Evolutionary conservation across 2,888 invertebrate genomes (phyloP).

Genomic region (Drosophila tanythrix): DNA sequence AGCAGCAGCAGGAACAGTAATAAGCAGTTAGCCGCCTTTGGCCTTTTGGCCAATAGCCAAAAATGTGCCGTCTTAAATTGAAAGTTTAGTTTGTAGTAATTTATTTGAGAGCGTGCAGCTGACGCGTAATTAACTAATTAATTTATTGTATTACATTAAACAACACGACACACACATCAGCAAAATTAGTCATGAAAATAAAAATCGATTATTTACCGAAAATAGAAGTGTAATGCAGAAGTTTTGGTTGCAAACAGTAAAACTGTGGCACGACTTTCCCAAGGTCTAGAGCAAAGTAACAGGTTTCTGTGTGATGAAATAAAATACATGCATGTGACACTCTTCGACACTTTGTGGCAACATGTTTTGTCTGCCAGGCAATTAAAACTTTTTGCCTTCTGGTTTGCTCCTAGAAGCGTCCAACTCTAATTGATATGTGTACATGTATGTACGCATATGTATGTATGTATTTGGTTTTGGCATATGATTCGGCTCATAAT

Average conservation of each 20-base stretch:
- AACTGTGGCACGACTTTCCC: constrained; percentile 56
- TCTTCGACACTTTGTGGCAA: constrained; percentile 40
- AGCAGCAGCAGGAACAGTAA: constrained; percentile 28
- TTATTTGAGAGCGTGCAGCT: constrained; percentile 71
- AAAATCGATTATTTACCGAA: constrained; percentile 55
- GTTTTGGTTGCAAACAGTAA: constrained; percentile 6
- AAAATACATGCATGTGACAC: constrained; percentile 3
- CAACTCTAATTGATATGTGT: constrained; percentile 21
- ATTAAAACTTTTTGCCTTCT: constrained; percentile 66
- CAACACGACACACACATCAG: constrained; percentile 39
- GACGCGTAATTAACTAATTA: constrained; percentile 52
- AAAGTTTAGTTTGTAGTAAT: constrained; percentile 80
- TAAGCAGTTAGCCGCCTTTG: constrained; percentile 32
- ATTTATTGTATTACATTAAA: constrained; percentile 48
- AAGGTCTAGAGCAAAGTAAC: constrained; percentile 31
- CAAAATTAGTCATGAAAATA: constrained; percentile 66
- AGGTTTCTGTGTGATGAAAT: constrained; percentile 45
- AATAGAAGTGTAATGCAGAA: neutral
- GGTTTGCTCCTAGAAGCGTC: constrained; percentile 1
- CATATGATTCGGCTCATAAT: constrained; percentile 36
- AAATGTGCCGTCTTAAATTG: constrained; percentile 80
- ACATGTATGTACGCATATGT: neutral
- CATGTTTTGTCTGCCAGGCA: constrained; percentile 48
- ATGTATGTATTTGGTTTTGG: constrained; percentile 24
- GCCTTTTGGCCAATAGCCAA: constrained; percentile 49